phyloP scores from a whole-genome alignment of 1,140 invertebrate species.

The Bombus haemorrhoidalis region DNA sequence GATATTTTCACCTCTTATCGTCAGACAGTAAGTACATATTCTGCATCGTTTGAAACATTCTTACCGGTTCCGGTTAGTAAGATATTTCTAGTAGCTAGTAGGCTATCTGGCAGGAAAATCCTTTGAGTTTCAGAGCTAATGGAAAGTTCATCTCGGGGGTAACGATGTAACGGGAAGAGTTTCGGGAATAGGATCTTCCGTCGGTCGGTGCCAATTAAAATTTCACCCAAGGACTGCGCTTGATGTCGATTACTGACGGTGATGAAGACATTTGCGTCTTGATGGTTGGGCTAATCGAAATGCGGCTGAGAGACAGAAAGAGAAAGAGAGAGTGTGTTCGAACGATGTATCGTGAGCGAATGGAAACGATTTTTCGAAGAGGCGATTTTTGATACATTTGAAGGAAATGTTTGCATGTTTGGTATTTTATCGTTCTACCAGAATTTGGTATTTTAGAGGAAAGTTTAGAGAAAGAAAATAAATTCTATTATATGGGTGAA shows the following conservation, averaged over 20 bases:
- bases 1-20: constrained; percentile 32
- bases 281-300: constrained; percentile 2
- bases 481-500: too few relatives aligned
- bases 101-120: neutral
- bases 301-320: neutral
- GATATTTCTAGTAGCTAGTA: neutral
- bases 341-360: neutral
- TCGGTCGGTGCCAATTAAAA: constrained; percentile 41
- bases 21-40: constrained; percentile 25
- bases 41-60: constrained; percentile 28
- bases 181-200: constrained; percentile 13
- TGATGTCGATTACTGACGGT: neutral
- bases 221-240: constrained; percentile 8
- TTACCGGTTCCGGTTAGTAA: too few relatives aligned
- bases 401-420: neutral
- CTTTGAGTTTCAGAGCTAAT: constrained; percentile 18
- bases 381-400: neutral
- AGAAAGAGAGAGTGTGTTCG: neutral
- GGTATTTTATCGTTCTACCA: too few relatives aligned
- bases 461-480: too few relatives aligned
- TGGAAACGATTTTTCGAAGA: neutral
- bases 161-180: constrained; percentile 23
- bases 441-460: too few relatives aligned
- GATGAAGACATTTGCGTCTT: constrained; percentile 17
- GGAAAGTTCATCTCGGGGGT: constrained; percentile 29